phyloP scores from a whole-genome alignment of 2,888 invertebrate genomes.

The Odiellus spinosus region DNA sequence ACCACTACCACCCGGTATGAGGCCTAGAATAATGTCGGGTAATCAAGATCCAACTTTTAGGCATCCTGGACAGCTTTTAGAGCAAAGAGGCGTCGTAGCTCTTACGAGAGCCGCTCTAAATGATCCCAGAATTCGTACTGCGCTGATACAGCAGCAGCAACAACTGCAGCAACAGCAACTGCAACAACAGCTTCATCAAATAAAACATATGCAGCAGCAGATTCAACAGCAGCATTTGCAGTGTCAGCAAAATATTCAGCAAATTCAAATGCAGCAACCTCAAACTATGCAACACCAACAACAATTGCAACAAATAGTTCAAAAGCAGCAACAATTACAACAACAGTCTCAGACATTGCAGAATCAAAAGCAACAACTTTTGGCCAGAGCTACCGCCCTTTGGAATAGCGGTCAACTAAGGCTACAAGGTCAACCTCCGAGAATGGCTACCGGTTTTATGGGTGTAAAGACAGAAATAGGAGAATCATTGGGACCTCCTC shows the following conservation, averaged over 20 bases:
- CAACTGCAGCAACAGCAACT: conserved; percentile 12
- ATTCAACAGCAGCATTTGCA: conserved; percentile 25
- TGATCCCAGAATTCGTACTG: conserved; percentile 38
- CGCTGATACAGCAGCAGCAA: conserved; percentile 33
- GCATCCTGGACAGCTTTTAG: conserved; percentile 10
- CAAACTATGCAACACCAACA: background rate
- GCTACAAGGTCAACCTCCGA: too few species aligned
- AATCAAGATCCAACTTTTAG: conserved; percentile 7
- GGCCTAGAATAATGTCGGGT: conserved; percentile 9
- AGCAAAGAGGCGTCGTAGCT: conserved; percentile 6
- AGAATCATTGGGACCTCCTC: too few species aligned
- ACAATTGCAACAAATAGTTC: background rate
- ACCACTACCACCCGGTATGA: conserved; percentile 15
- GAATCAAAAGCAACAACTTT: conserved; percentile 8
- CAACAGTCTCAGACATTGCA: conserved; percentile 7
- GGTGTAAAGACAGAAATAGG: too few species aligned
- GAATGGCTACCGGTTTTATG: too few species aligned
- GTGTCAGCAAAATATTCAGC: background rate
- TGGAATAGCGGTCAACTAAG: background rate
- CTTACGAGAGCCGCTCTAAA: conserved; percentile 6
- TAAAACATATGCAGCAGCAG: conserved; percentile 35
- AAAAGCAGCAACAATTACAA: conserved; percentile 4
- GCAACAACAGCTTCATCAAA: conserved; percentile 25
- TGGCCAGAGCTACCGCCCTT: background rate
- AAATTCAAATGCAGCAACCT: background rate